Evolutionary conservation across 2,888 invertebrate genomes (phyloP), one percentile per base, ranked within the genome.

Genomic region (Byasa hedistus): DNA sequence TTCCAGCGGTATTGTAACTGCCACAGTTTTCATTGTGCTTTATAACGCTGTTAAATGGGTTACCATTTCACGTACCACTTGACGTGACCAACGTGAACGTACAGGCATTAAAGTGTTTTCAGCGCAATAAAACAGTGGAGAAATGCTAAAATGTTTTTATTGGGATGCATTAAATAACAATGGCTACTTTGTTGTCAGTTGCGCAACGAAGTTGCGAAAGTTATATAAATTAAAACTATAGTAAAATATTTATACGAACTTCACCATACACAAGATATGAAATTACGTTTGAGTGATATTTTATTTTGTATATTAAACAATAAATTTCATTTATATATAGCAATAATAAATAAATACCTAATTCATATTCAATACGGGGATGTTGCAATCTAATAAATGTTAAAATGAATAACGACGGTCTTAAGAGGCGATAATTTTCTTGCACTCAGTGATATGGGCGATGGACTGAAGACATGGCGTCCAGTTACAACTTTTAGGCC

Each of bases 401-500:
- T 3, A 24, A 55, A 21, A 60, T 60, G 44, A 60, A 64, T 64
- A 58, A 51, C 15, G 27, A 21, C 52, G 36, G 21, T 27, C 39
- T 55, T 44, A 21, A 44, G 27, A 24, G 24, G 48, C 3, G 21
- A 65, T 56, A 21, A 57, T 21, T 48, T 57, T 22, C 22, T 19
- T 54, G 22, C 60, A 39, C 27, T 23, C 19, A 65, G 55, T 54
- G 17, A 54, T 27, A 64, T 21, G 57, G 51, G 56, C 60, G 21
- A 36, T 12, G 23, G 61, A 27, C 27, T 56, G 23, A 48, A 56
- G 22, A 12, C 48, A 56, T 17, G 19, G 36, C 66, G 54, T 70
- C 70, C 75, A 51, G 55, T 79, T 78, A 81, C 74, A 76, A 77
- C 74, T 73, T 70, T 73, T 75, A 78, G 72, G 75, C 75, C 74